Conservation (phyloP, 2,113 vertebrate genomes). For the Leiothrix lutea region DNA sequence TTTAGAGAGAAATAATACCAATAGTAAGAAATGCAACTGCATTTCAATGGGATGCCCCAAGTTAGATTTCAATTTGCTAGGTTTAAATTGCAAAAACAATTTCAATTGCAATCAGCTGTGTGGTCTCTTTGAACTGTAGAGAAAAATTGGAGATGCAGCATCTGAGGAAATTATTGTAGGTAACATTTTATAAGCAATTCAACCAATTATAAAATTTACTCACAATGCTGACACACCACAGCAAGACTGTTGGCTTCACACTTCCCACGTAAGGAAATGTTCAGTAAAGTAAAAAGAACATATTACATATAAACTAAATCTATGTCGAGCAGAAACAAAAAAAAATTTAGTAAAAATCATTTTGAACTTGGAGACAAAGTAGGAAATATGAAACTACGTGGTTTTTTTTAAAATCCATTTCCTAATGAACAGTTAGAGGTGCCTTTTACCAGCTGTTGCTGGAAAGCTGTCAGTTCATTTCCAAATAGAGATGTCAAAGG, state of each 20-base stretch:
- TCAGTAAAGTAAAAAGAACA: conserved; percentile 11
- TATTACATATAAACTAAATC: not conserved
- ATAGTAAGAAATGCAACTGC: not conserved
- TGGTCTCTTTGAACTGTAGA: not conserved
- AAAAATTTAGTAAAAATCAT: not conserved
- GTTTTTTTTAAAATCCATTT: not conserved
- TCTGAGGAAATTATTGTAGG: not conserved
- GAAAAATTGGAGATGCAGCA: not conserved
- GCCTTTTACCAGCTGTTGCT: conserved; percentile 16
- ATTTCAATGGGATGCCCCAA: not conserved
- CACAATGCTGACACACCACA: not conserved
- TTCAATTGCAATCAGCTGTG: not conserved
- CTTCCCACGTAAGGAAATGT: not conserved
- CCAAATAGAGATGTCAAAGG: conserved; percentile 51
- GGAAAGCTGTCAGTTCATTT: conserved; percentile 25
- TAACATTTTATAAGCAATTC: not conserved
- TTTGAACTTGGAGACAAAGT: not conserved
- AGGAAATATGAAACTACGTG: not conserved
- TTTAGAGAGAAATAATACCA: not conserved
- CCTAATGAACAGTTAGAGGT: not conserved
- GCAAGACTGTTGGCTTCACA: conserved; percentile 30
- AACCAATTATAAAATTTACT: not conserved
- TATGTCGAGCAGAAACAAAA: conserved; percentile 1
- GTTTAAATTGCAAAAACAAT: not conserved
- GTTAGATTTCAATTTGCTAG: not conserved